A percentile compares a stretch with the other conserved stretches of the same genome.
Evolutionary conservation across 2,888 invertebrate genomes (phyloP).

Genomic region (Caenorhabditis sp.): DNA sequence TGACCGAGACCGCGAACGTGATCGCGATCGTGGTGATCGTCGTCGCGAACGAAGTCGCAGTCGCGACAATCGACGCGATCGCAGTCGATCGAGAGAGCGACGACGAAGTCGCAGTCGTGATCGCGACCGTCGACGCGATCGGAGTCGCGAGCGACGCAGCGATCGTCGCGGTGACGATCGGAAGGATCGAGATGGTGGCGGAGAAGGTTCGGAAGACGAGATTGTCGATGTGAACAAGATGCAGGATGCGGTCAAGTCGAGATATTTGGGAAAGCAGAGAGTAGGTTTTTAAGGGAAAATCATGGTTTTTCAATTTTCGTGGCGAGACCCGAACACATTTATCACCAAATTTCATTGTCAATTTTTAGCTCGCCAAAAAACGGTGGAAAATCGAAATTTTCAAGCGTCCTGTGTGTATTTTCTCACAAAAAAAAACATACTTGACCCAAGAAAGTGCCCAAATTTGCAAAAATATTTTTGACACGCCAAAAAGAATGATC

Average conservation of each 20-base stretch:
- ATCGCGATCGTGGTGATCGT: conserved; percentile 32
- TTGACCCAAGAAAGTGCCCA: no score
- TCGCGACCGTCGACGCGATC: conserved; percentile 17
- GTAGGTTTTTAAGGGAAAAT: conserved; percentile 41
- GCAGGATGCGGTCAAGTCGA: conserved; percentile 61
- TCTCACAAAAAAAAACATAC: no score
- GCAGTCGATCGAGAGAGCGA: conserved; percentile 33
- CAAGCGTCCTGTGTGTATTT: no score
- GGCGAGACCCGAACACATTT: not conserved
- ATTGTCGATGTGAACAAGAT: conserved; percentile 52
- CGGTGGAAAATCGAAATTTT: no score
- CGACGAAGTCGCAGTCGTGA: conserved; percentile 27
- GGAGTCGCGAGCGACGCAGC: conserved; percentile 28
- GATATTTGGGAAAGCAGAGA: conserved; percentile 62
- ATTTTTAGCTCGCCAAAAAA: no score
- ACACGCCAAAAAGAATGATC: no score
- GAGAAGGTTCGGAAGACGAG: conserved; percentile 35
- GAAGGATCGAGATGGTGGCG: conserved; percentile 21
- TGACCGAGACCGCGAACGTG: conserved; percentile 42
- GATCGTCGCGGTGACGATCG: conserved; percentile 30
- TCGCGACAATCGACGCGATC: conserved; percentile 23
- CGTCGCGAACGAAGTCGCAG: conserved; percentile 34
- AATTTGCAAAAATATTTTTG: no score
- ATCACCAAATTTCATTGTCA: no score
- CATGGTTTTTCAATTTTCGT: not conserved